Evolutionary conservation across 2,113 vertebrate genomes (phyloP), one percentile per base, ranked within the genome.

Genomic region (Austrofundulus limnaeus): DNA sequence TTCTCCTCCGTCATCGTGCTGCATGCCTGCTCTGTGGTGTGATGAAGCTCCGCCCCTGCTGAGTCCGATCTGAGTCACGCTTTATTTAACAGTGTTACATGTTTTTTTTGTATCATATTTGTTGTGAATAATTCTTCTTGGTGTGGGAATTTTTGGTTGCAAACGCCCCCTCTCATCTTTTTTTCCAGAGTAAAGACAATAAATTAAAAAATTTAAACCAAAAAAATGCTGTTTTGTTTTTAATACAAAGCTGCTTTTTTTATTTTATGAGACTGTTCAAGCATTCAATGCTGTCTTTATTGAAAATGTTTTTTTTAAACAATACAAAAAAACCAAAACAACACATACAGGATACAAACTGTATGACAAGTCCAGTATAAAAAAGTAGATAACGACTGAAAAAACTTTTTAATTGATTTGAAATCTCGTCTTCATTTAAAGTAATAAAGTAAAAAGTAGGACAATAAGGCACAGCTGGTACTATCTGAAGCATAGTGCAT

Each of bases 381-480:
- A 91, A 84, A 81, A 78, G 90, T 87, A 93, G 90, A 92, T 21
- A 8, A 54, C 61, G 84, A 83, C 90, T 89, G 92, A 92, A 91
- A 49, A 24, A 17, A n/a, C 86, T 77, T 87, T 88, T 91, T 88
- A 89, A 89, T 93, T 92, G 68, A 85, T 90, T 75, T 75, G 72
- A 82, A 89, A 88, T 88, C 84, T 88, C 64, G 83, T 90, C 85
- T 93, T 92, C 89, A 93, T 89, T 89, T 84, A 88, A 85, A 78
- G 55, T 85, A 91, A 93, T 91, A 92, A 93, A 90, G 89, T 55
- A 56, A 90, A 91, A 85, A 67, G n/a, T 12, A 28, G 28, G 90
- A 92, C 87, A 92, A 91, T 88, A 95, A 98, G 95, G 95, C 96
- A 97, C 95, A 94, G 95, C 94, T 92, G 94, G 94, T 94, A 95